Evolutionary conservation across 1,140 invertebrate species (phyloP), one percentile per base, ranked within the genome.

Genomic region (Araneus ventricosus): DNA sequence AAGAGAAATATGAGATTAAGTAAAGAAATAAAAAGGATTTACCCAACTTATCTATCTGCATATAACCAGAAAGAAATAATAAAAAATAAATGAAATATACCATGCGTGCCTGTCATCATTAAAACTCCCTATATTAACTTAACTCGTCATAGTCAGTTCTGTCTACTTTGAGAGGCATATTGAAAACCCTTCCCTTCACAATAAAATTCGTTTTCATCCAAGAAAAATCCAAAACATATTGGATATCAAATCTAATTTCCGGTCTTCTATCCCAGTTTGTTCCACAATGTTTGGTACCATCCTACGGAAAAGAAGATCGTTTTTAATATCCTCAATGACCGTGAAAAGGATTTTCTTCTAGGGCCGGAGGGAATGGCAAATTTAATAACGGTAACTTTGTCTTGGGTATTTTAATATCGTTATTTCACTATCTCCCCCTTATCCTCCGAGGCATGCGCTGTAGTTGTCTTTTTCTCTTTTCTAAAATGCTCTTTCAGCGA

Each of bases 311-410:
- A 30, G 24, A 14, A 37, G 41, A 45, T 79, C 67, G 67, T 80
- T 75, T 90, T 90, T 90, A 90, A 90, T 90, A 90, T 79, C 63
- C 20, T 88, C 59, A 70, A 27, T 88, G 86, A 88, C 86, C 86
- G 37, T 70, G 86, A 70, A 88, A 88, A 88, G 52, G 24, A 41
- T 88, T 52, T 30, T 45, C 59, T 41, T 88, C 57, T 30, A 37
- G 34, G 57, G 22, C 52, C 85, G 1, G 52, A 14, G 84, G 41
- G 22, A 61, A 87, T 87, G 80, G 70, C 63, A 70, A 90, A 79
- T 90, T 90, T 90, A 90, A 90, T 90, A 90, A 88, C 86, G 57
- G 86, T 41, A 39, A 59, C 86, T 88, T 82, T 63, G 86, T 88
- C 86, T 88, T 67, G n/a, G 34, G 59, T 61, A 61, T 63, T 88